Evolutionary conservation across 2,888 invertebrate genomes (phyloP).

Genomic region (Xestobium rufovillosum): DNA sequence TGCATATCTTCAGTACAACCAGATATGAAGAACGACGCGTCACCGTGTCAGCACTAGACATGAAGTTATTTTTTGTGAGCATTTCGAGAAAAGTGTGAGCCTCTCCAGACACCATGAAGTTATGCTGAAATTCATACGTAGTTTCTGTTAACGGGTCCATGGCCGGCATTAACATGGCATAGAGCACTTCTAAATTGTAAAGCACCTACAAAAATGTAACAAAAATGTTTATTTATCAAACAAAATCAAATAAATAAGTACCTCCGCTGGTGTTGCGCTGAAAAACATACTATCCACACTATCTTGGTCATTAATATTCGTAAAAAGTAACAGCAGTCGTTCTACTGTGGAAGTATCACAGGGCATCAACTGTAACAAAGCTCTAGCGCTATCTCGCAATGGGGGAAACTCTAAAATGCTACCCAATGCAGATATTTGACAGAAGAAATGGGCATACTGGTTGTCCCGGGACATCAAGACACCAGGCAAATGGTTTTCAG

Average conservation of each 20-base stretch:
- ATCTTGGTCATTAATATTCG: constrained; percentile 38
- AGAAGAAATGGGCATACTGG: constrained; percentile 70
- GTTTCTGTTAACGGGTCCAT: constrained; percentile 66
- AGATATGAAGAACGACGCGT: constrained; percentile 69
- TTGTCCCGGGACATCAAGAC: constrained; percentile 80
- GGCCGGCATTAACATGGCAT: constrained; percentile 89
- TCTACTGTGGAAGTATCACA: constrained; percentile 51
- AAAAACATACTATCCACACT: constrained; percentile 61
- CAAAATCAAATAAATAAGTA: constrained; percentile 33
- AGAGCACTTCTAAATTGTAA: constrained; percentile 58
- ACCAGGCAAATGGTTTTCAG: constrained; percentile 85
- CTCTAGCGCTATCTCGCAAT: constrained; percentile 76
- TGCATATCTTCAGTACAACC: constrained; percentile 80
- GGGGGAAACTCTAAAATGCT: constrained; percentile 71
- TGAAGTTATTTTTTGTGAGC: constrained; percentile 77
- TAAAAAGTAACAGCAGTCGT: constrained; percentile 51
- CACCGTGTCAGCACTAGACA: constrained; percentile 69
- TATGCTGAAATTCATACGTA: constrained; percentile 61
- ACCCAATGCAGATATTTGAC: constrained; percentile 83
- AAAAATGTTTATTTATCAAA: constrained; percentile 2
- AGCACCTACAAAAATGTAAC: constrained; percentile 52
- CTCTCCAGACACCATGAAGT: constrained; percentile 59
- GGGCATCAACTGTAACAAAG: constrained; percentile 73
- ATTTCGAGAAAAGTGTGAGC: constrained; percentile 67
- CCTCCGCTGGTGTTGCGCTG: constrained; percentile 63